Conservation (phyloP, 2,113 vertebrate genomes). For the Microcebus griseorufus region DNA sequence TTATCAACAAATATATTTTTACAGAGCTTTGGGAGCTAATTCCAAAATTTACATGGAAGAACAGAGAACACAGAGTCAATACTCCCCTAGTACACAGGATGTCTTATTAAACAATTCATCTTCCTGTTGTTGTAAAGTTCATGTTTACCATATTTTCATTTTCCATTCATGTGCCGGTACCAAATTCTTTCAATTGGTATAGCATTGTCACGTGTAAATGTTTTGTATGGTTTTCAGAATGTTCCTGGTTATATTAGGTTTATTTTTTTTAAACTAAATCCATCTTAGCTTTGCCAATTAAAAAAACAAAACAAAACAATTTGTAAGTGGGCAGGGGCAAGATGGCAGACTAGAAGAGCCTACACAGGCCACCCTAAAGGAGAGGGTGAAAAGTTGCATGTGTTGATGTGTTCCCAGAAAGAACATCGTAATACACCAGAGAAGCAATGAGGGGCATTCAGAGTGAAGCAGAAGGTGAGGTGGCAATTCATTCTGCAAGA, state of each 20-base stretch:
- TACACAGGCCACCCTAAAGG: no score
- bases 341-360: no score
- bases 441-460: no score
- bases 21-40: neutral
- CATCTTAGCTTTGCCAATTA: neutral
- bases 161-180: neutral
- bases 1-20: neutral
- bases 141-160: neutral
- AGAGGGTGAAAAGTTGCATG: no score
- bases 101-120: neutral
- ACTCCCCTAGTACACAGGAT: neutral
- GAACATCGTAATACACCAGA: no score
- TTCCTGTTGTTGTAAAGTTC: neutral
- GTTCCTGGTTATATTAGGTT: neutral
- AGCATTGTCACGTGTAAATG: neutral
- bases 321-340: no score
- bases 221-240: neutral
- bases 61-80: neutral
- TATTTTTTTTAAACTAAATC: neutral
- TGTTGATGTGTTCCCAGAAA: no score
- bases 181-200: neutral
- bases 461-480: no score
- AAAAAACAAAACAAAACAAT: neutral
- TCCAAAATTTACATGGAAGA: neutral
- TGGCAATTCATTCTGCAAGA: no score